These are phyloP conservation scores for Mionectes olivaceus DNA, from an alignment of 2,797 vertebrate species.

Conservation along the genomic window DNA sequence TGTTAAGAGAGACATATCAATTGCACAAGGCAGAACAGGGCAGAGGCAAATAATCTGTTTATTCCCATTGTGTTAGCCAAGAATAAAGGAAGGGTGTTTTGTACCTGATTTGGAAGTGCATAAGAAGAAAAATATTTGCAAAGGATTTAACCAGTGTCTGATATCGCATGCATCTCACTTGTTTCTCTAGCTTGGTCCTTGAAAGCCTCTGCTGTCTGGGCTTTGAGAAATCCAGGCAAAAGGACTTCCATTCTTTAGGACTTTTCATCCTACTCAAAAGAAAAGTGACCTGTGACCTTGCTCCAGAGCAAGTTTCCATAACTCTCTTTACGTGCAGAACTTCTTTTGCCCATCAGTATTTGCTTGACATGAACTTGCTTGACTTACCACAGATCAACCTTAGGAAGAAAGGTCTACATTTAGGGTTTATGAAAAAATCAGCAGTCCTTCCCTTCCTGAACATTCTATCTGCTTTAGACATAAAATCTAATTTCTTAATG, in stretches of 20 bases:
- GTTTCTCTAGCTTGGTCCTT: slow-evolving; percentile 12
- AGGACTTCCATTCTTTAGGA: not conserved
- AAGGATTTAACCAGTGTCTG: not conserved
- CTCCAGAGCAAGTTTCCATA: not conserved
- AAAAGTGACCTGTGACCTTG: not conserved
- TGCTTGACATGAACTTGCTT: not conserved
- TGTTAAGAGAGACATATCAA: not conserved
- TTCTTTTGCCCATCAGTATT: not conserved
- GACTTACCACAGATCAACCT: not conserved
- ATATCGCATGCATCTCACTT: not conserved
- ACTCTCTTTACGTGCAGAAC: not conserved
- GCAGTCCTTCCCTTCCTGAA: not conserved
- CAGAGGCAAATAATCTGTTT: not conserved
- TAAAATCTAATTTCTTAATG: slow-evolving; percentile 71
- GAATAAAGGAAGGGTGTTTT: not conserved
- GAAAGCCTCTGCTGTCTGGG: not conserved
- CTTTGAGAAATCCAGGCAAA: not conserved
- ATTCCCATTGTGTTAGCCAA: not conserved
- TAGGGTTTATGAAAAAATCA: slow-evolving; percentile 10
- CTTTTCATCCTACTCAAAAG: not conserved
- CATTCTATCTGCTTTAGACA: slow-evolving; percentile 23
- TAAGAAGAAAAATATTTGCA: not conserved
- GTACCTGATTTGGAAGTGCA: not conserved
- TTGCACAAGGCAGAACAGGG: not conserved
- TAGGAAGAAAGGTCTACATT: not conserved